phyloP scores from a whole-genome alignment of 2,888 invertebrate genomes.

The Hyposoter didymator region DNA sequence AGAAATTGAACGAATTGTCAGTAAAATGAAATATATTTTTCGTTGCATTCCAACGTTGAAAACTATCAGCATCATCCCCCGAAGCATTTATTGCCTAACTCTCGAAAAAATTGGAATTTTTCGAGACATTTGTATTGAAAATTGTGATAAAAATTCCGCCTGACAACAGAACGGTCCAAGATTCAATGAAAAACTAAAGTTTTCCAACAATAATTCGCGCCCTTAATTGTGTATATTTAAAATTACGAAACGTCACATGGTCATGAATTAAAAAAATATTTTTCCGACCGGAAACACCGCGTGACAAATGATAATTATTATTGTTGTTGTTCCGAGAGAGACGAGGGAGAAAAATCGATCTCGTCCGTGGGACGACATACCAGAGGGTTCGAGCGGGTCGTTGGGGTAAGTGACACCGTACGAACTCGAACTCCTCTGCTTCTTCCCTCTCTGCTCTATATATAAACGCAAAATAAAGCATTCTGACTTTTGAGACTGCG shows the following conservation, averaged over 20 bases:
- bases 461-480: constrained; percentile 83
- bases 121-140: background rate
- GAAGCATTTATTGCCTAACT: no score
- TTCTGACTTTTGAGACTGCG: constrained; percentile 78
- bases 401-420: constrained; percentile 82
- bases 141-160: background rate
- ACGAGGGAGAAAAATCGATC: constrained; percentile 52
- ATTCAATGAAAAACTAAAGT: no score
- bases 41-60: no score
- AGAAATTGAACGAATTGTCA: no score
- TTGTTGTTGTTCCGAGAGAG: background rate
- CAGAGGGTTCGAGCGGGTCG: constrained; percentile 55
- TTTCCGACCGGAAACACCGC: background rate
- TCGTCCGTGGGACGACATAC: constrained; percentile 68
- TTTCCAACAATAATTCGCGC: no score
- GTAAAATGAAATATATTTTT: no score
- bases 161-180: background rate
- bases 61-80: no score
- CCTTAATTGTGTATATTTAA: no score
- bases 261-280: background rate
- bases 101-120: background rate
- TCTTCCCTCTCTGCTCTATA: constrained; percentile 81
- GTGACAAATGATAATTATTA: background rate
- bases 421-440: constrained; percentile 79
- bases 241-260: background rate